These are phyloP conservation scores for Diplazon laetatorius DNA, from an alignment of 2,888 invertebrate species.

Conservation along the genomic window DNA sequence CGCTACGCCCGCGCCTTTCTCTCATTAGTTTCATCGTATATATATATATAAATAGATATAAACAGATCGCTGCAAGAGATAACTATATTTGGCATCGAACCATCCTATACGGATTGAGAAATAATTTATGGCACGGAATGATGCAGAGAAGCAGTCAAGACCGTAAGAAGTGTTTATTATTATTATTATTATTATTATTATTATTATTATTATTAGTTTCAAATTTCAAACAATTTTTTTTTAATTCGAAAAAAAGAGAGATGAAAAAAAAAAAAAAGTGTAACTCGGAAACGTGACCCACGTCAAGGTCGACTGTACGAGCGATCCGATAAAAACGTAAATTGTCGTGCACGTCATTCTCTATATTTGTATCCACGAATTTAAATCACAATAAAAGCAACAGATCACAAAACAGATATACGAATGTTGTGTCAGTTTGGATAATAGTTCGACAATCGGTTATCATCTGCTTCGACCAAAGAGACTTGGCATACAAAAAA, in stretches of 20 bases:
- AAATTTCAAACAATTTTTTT: conserved; percentile 6
- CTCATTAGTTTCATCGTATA: conserved; percentile 19
- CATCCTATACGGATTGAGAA: conserved; percentile 13
- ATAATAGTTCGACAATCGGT: background rate
- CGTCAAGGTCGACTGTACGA: conserved; percentile 10
- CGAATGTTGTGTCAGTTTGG: too few relatives aligned
- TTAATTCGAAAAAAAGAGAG: too few relatives aligned
- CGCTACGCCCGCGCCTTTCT: conserved; percentile 29
- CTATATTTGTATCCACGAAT: background rate
- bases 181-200: background rate
- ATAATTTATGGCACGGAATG: conserved; percentile 32
- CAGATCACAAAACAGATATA: too few relatives aligned
- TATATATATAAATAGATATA: background rate
- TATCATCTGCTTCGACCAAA: too few relatives aligned
- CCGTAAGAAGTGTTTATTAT: background rate
- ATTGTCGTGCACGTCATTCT: background rate
- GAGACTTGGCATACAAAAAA: too few relatives aligned
- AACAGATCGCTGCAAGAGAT: background rate
- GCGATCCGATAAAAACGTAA: background rate
- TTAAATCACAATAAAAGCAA: conserved; percentile 19
- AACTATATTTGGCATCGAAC: background rate
- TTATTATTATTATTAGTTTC: conserved; percentile 1
- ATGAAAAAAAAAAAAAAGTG: background rate
- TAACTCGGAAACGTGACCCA: conserved; percentile 4
- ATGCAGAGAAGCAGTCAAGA: conserved; percentile 13